Conservation (phyloP, 2,797 vertebrate species). For the Lithobates sylvaticus region DNA sequence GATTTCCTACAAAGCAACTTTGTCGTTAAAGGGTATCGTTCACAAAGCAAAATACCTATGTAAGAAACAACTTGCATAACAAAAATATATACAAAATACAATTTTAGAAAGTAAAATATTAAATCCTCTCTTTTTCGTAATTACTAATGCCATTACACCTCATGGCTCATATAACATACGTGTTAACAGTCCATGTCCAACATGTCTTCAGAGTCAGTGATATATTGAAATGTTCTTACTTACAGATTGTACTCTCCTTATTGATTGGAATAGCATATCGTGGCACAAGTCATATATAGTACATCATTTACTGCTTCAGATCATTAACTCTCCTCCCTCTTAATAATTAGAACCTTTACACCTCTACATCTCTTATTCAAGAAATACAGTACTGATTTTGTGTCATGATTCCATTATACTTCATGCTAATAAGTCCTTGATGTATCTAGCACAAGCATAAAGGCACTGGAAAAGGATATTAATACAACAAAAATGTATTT, state of each 20-base stretch:
- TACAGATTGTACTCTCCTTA: neutral
- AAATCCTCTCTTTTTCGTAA: neutral
- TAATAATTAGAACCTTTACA: neutral
- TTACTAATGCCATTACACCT: neutral
- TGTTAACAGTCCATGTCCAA: slow-evolving; percentile 7
- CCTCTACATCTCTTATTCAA: neutral
- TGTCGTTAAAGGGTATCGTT: too few species aligned
- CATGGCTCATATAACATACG: neutral
- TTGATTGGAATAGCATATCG: slow-evolving; percentile 5
- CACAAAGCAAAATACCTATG: too few species aligned
- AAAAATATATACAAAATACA: too few species aligned
- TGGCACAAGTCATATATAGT: neutral
- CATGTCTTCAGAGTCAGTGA: slow-evolving; percentile 2
- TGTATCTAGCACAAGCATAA: too few species aligned
- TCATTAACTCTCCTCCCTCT: neutral
- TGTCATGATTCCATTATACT: neutral
- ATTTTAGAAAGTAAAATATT: neutral
- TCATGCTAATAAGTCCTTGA: too few species aligned
- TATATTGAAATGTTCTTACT: slow-evolving; percentile 7
- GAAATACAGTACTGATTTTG: neutral
- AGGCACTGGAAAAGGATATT: too few species aligned
- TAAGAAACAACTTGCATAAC: too few species aligned
- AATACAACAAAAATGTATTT: too few species aligned
- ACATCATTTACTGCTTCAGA: slow-evolving; percentile 9
- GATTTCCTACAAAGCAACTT: too few species aligned